A percentile compares a stretch with the other conserved stretches of the same genome.
Conservation (phyloP, 2,797 vertebrate species). For the Ceryle rudis region DNA sequence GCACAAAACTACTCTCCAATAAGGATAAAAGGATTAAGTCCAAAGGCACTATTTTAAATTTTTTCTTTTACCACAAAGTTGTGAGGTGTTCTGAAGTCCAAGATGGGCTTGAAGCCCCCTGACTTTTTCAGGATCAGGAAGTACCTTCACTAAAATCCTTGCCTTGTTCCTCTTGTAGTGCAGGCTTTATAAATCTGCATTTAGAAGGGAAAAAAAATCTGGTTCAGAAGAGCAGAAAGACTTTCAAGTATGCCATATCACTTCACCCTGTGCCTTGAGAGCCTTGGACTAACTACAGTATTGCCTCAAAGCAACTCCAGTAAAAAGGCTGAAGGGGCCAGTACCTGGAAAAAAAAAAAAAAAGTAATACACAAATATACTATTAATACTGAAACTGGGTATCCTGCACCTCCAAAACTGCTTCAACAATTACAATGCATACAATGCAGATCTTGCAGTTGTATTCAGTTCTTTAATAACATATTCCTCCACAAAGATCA, state of each 20-base stretch:
- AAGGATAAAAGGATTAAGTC: constrained; percentile 59
- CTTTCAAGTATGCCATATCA: constrained; percentile 50
- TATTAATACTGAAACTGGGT: not conserved
- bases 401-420: not conserved
- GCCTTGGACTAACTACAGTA: constrained; percentile 19
- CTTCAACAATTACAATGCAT: not conserved
- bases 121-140: constrained; percentile 75
- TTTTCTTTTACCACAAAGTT: constrained; percentile 76
- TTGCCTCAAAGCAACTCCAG: constrained; percentile 18
- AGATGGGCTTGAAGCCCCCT: constrained; percentile 78
- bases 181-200: constrained; percentile 77
- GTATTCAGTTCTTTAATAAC: not conserved
- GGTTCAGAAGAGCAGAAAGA: constrained; percentile 73
- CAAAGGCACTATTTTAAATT: constrained; percentile 74
- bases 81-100: constrained; percentile 76
- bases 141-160: constrained; percentile 77
- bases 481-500: not conserved
- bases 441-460: not conserved
- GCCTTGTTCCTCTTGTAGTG: constrained; percentile 72
- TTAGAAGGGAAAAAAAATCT: constrained; percentile 76
- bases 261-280: constrained; percentile 47
- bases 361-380: not conserved
- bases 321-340: constrained; percentile 19
- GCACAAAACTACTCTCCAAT: constrained; percentile 53
- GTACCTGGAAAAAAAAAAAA: not conserved